phyloP scores from a whole-genome alignment of 2,797 vertebrate species.

The Tapirus indicus region DNA sequence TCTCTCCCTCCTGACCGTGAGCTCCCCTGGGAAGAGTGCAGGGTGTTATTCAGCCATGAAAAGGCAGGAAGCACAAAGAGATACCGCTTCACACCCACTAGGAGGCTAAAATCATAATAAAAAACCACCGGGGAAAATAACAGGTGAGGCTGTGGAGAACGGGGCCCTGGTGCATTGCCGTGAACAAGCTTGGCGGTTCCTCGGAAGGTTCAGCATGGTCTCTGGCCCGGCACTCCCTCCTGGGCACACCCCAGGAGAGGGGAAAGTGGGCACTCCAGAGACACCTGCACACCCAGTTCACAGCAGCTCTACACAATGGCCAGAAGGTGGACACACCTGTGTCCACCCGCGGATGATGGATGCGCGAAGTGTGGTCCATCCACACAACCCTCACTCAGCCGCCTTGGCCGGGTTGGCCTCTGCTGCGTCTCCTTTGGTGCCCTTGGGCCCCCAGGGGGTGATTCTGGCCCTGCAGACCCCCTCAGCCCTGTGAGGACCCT shows the following conservation, averaged over 20 bases:
- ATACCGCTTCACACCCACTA: rapidly evolving
- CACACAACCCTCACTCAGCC: rapidly evolving
- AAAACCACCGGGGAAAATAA: rapidly evolving
- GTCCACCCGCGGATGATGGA: rapidly evolving
- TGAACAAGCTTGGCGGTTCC: rapidly evolving
- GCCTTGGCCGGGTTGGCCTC: neutral
- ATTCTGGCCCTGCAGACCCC: neutral
- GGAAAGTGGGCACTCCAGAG: rapidly evolving
- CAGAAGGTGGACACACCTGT: rapidly evolving
- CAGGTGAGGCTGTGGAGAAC: rapidly evolving
- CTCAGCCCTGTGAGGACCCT: rapidly evolving
- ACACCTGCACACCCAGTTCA: rapidly evolving
- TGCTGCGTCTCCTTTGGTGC: neutral
- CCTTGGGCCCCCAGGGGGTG: neutral
- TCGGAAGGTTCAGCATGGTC: rapidly evolving
- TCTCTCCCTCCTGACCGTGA: neutral
- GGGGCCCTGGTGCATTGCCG: rapidly evolving
- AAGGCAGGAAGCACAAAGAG: rapidly evolving
- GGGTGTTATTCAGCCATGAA: rapidly evolving
- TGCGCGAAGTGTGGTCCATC: rapidly evolving
- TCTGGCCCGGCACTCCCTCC: rapidly evolving
- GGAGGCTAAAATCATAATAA: rapidly evolving
- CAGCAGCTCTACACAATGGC: rapidly evolving
- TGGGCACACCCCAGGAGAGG: rapidly evolving
- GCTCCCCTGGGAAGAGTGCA: rapidly evolving